Evolutionary conservation across 1,140 invertebrate genomes (phyloP), one percentile per base, ranked within the genome.

Genomic region (Zaprionus capensis): DNA sequence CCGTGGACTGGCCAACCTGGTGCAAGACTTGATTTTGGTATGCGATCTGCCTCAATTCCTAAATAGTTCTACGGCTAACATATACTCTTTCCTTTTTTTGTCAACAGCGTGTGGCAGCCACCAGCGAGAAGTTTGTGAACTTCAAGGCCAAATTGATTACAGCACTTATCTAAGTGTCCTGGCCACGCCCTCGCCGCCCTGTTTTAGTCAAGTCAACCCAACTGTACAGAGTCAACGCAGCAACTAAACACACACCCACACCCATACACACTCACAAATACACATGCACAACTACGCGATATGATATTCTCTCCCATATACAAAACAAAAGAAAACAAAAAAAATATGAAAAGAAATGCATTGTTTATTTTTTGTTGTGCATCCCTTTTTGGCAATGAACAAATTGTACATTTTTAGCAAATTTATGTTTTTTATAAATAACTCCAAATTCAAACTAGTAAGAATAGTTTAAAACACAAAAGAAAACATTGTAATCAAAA

Each of bases 81-180:
- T 7, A 24, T 51, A 51, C n/a, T 11, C 7, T 55, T 44, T 70
- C 87, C 77, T 44, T 6, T 38, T 76, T 94, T 7, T 7, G 6
- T n/a, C n/a, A n/a, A 7, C 93, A 96, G 94, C 96, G 97, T 88
- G 94, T 97, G 88, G 96, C 97, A 51, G 96, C 97, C 91, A 97
- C 96, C 81, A 97, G 96, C 92, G 96, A 97, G 93, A 95, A 96
- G 93, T 96, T 97, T 94, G 96, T 97, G 84, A 97, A 97, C 95
- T 97, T 97, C 95, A 97, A 97, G 94, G 97, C 97, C 86, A 95
- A 96, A 94, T 94, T 97, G 77, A 96, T 97, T 93, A 97, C 96
- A 90, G 96, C 96, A 69, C 95, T 97, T 93, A 97, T 97, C 93
- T 97, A 97, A 94, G 77, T 59, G 51, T 28, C 41, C 41, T 66